Base-by-base conservation (phyloP, 2,888 invertebrate genomes). In the Timema podura region DNA sequence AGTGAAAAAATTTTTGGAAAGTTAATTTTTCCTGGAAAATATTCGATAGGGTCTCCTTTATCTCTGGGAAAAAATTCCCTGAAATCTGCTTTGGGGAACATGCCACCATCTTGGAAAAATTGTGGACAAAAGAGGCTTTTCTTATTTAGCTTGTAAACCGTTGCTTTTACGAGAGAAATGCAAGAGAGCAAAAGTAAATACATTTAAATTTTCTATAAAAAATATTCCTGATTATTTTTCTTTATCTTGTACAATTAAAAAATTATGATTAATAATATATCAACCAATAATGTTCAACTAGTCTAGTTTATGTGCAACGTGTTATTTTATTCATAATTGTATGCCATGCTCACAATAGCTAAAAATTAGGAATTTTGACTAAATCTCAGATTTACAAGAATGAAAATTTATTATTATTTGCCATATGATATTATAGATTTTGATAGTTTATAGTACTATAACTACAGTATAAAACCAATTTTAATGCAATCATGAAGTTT, bases 151-250 rank as follows among this genome's bases (percentile, higher is more conserved):
- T 6, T 30, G 57, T 57, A 57, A 57, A 57, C 57, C 57, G 57
- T 57, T 57, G 57, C 61, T n/a, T 61, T 61, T 61, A 61, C 15
- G 44, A 61, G 61, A 61, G 45, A 61, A 61, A 1, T 61, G 13
- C 61, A 6, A 30, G 8, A 61, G 61, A 61, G 1, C 7, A 44
- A 61, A 61, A 6, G 10, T 10, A 61, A 61, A 61, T 1, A 30
- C 45, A 61, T 8, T 61, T 61, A 57, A 57, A 16, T 6, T 61
- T n/a, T 61, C 7, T 11, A 61, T 61, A 61, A 61, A 61, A 61
- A 5, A 15, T 11, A 10, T 61, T 15, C 45, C 16, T 57, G 10
- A 15, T 57, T 57, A 54, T 13, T 54, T 6, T 9, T 11, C n/a
- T 30, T 13, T 15, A 61, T 61, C 44, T 61, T 61, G 30, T 61